Conservation (phyloP, 2,888 invertebrate species). For the Carpatolechia fugitivella region DNA sequence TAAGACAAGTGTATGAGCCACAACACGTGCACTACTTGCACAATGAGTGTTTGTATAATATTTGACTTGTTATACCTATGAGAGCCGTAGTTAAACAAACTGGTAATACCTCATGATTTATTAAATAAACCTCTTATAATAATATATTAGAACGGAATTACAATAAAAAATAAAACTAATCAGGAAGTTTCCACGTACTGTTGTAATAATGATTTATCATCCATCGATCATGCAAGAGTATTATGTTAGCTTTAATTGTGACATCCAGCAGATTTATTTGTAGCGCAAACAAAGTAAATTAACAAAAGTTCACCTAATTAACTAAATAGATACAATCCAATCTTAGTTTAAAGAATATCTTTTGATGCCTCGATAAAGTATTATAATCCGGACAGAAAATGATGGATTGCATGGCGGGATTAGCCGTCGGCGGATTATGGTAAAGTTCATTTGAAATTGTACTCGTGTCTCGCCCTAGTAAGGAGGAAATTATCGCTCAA, state of each 20-base stretch:
- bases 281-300: neutral
- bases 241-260: neutral
- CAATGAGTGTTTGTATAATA: conserved; percentile 48
- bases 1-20: conserved; percentile 18
- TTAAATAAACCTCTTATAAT: neutral
- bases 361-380: neutral
- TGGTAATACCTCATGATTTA: neutral
- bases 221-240: neutral
- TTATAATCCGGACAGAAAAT: conserved; percentile 1
- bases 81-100: conserved; percentile 19
- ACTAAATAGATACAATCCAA: neutral
- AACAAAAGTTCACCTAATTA: neutral
- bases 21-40: conserved; percentile 19
- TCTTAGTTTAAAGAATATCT: conserved; percentile 1
- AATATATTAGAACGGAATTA: neutral
- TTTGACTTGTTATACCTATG: conserved; percentile 39
- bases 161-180: neutral
- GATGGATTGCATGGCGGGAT: conserved; percentile 4
- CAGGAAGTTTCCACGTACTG: too few relatives aligned
- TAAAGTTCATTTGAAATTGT: neutral
- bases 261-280: neutral
- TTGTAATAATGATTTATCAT: too few relatives aligned
- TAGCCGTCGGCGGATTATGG: conserved; percentile 3
- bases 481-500: conserved; percentile 3
- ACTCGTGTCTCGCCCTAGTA: neutral